phyloP scores from a whole-genome alignment of 2,113 vertebrate genomes.

The Anolis carolinensis region DNA sequence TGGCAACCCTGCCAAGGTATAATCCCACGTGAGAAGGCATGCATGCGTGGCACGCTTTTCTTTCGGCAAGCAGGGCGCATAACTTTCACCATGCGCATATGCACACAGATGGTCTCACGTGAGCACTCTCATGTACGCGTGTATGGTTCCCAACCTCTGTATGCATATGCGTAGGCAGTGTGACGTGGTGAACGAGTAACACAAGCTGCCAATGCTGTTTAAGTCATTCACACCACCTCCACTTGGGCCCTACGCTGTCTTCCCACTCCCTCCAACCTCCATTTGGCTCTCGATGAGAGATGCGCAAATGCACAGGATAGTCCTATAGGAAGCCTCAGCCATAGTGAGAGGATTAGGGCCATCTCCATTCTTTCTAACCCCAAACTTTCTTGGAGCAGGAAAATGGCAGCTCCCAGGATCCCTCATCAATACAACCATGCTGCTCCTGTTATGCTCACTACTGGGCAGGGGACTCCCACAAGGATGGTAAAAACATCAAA shows the following conservation, averaged over 20 bases:
- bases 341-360: background rate
- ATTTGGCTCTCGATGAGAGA: background rate
- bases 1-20: slow-evolving; percentile 6
- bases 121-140: background rate
- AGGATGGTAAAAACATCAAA: too few species aligned
- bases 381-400: background rate
- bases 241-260: slow-evolving; percentile 60
- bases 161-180: slow-evolving; percentile 62
- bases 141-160: background rate
- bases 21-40: slow-evolving; percentile 38
- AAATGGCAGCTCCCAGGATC: too few species aligned
- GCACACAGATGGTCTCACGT: slow-evolving; percentile 19
- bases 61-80: slow-evolving; percentile 33
- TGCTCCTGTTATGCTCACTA: background rate
- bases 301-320: background rate
- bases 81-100: slow-evolving; percentile 19
- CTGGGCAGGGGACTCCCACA: background rate
- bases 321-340: background rate
- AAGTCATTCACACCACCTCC: slow-evolving; percentile 70
- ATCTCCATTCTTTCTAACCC: too few species aligned
- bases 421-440: background rate
- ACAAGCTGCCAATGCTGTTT: slow-evolving; percentile 68
- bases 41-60: background rate
- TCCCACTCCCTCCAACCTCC: slow-evolving; percentile 42
- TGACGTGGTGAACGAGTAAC: slow-evolving; percentile 72